Base-by-base conservation (phyloP, 2,797 vertebrate species). In the Cirrhinus molitorella region DNA sequence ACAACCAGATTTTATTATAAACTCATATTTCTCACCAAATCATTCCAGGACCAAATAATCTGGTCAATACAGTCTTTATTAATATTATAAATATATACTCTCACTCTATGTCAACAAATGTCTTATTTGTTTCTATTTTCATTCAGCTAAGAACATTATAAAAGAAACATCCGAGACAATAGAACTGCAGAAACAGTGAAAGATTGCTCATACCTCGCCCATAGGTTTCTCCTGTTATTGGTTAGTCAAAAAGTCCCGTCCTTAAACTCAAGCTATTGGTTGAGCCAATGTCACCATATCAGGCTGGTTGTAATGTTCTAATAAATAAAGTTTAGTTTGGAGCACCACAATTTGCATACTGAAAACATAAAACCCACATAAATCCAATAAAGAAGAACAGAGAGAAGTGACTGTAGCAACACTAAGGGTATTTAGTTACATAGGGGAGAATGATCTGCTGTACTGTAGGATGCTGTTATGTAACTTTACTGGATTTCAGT, bases 391-490 rank as follows among this genome's bases (percentile, higher is more conserved):
- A 31, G 31, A 77, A 51, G 28, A 63, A 34, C 5, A 34, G 17
- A 74, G 45, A 19, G 31, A 31, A 74, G 68, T 49, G 55, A 68
- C 3, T n/a, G 13, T 45, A 49, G 72, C 31, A 51, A 72, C 25
- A 23, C 19, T 16, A 49, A 81, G 40, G 2, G 21, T 61, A 37
- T 67, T 57, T 5, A 16, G 61, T 68, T 55, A 67, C 34, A 81
- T 13, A 6, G 34, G 34, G 23, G 7, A 67, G 43, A 74, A 74
- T 55, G 34, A 47, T 63, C 43, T 31, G 19, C 23, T 21, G 43
- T 78, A 61, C 59, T 21, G 71, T 53, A 61, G 47, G 45, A 74
- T 43, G 25, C 31, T 53, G 59, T 75, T 81, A 82, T 43, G 34
- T 47, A 82, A 82, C 31, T 47, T 67, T 59, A 37, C 37, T 59